Conservation (phyloP, 1,140 invertebrate genomes). For the Heliconius eleuchia region DNA sequence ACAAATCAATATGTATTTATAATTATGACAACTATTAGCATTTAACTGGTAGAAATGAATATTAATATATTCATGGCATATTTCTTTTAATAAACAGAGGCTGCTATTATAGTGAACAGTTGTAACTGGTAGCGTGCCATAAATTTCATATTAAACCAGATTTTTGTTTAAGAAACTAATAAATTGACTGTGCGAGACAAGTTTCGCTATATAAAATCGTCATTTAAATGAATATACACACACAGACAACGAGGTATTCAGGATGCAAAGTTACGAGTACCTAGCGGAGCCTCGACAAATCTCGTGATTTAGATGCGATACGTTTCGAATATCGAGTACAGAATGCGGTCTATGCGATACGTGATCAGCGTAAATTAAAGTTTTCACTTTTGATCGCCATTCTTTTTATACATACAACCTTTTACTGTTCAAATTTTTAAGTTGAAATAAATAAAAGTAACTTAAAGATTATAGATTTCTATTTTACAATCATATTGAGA, state of each 20-base stretch:
- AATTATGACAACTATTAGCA: conserved; percentile 1
- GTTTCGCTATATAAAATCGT: background rate
- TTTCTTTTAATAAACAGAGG: background rate
- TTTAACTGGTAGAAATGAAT: conserved; percentile 7
- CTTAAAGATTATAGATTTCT: background rate
- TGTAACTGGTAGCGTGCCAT: background rate
- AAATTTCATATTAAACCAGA: background rate
- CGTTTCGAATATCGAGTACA: conserved; percentile 74
- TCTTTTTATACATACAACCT: background rate
- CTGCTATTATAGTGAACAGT: background rate
- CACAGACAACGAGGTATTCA: conserved; percentile 78
- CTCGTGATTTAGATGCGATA: conserved; percentile 77
- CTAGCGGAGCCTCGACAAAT: conserved; percentile 72
- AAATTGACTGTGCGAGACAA: background rate
- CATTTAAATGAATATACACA: conserved; percentile 63
- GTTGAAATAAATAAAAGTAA: background rate
- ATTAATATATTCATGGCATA: conserved; percentile 14
- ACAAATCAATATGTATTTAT: conserved; percentile 25
- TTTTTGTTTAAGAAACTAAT: background rate
- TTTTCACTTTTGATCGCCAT: conserved; percentile 55
- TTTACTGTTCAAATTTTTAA: background rate
- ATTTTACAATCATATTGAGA: background rate
- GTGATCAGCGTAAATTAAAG: conserved; percentile 75
- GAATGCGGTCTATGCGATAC: conserved; percentile 67
- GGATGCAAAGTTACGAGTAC: conserved; percentile 71